phyloP scores from a whole-genome alignment of 2,797 vertebrate genomes.

The Rhynchotus rufescens region DNA sequence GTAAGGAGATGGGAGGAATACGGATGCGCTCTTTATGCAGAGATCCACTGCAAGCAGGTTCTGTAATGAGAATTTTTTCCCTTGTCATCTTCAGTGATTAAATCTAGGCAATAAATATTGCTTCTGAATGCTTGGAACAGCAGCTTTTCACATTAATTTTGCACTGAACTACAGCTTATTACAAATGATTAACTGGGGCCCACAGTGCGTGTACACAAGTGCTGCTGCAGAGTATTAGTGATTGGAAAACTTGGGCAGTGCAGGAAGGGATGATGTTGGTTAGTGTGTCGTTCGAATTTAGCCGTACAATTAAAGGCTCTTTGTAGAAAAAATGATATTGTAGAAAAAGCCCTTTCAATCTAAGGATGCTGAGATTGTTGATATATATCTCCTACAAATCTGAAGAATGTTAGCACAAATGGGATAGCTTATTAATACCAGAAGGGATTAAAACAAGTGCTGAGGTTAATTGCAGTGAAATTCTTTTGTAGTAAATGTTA shows the following conservation, averaged over 20 bases:
- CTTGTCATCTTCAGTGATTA: background rate
- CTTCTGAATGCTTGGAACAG: accelerated
- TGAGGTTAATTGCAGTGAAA: background rate
- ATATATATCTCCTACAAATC: background rate
- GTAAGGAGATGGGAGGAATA: background rate
- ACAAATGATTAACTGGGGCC: background rate
- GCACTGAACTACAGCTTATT: accelerated
- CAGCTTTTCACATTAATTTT: background rate
- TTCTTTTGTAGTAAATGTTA: background rate
- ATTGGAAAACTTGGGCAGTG: background rate
- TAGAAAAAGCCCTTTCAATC: background rate
- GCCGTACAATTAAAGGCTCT: background rate
- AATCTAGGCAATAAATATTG: background rate
- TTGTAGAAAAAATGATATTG: background rate
- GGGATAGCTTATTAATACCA: background rate
- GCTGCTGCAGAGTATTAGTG: background rate
- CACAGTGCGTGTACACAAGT: accelerated
- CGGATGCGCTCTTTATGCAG: background rate
- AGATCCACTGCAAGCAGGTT: background rate
- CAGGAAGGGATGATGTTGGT: background rate
- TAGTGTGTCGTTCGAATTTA: background rate
- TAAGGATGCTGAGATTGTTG: background rate
- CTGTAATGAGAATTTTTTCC: background rate
- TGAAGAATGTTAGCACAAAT: background rate
- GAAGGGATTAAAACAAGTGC: background rate